Evolutionary conservation across 1,140 invertebrate genomes (phyloP).

Genomic region (Thalassaphorura encarpata): DNA sequence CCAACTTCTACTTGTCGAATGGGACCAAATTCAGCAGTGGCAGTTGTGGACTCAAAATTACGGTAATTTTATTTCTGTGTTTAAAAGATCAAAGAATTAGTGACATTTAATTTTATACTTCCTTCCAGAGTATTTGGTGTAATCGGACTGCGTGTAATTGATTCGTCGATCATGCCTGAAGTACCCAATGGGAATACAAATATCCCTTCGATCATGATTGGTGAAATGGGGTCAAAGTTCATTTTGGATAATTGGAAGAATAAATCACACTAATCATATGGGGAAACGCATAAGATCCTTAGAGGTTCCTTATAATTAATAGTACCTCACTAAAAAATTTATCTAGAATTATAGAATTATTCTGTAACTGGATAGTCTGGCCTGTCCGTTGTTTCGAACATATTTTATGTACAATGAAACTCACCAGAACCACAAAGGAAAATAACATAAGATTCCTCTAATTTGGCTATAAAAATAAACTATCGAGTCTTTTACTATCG

Average conservation of each 20-base stretch:
- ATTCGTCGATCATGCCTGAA: conserved; percentile 37
- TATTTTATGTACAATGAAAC: too few relatives aligned
- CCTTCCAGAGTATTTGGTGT: conserved; percentile 33
- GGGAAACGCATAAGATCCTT: too few relatives aligned
- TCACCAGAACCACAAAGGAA: too few relatives aligned
- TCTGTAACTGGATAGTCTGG: too few relatives aligned
- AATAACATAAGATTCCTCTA: too few relatives aligned
- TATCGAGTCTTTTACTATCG: too few relatives aligned
- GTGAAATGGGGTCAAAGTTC: conserved; percentile 2
- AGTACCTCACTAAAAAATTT: too few relatives aligned
- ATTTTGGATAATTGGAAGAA: conserved; percentile 11
- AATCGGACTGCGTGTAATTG: conserved; percentile 36
- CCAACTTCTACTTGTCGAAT: conserved; percentile 40
- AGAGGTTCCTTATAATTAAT: too few relatives aligned
- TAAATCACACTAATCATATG: neutral
- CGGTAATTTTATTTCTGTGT: conserved; percentile 23
- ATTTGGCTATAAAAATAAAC: too few relatives aligned
- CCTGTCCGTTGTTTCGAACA: too few relatives aligned
- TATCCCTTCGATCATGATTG: conserved; percentile 19
- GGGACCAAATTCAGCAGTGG: conserved; percentile 34
- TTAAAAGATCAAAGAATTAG: neutral
- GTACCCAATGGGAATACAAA: conserved; percentile 36
- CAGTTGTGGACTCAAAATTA: conserved; percentile 37
- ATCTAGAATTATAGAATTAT: too few relatives aligned
- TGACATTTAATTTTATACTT: neutral